A percentile compares a stretch with the other conserved stretches of the same genome.
These are phyloP conservation scores for Xiphorhynchus elegans DNA, from an alignment of 2,113 vertebrate species.

Conservation along the genomic window DNA sequence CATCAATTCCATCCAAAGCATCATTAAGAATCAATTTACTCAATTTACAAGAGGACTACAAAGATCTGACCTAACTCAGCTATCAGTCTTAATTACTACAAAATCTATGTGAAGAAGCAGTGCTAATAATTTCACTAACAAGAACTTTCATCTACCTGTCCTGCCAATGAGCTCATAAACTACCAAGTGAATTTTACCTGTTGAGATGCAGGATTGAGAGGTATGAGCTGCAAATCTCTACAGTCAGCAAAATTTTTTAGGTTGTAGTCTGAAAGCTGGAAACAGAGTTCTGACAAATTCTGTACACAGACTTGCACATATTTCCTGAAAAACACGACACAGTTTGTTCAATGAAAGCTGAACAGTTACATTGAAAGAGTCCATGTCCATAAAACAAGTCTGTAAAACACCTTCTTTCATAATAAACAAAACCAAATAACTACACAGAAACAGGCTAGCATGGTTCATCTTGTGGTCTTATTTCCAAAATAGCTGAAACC, in stretches of 20 bases:
- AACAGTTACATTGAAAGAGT: background rate
- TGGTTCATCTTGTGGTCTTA: background rate
- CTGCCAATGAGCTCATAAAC: background rate
- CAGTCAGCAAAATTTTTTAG: constrained; percentile 74
- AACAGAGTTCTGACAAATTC: constrained; percentile 90
- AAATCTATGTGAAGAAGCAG: background rate
- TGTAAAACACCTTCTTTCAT: background rate
- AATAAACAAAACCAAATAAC: background rate
- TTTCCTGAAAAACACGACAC: constrained; percentile 79
- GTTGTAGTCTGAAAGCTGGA: constrained; percentile 83
- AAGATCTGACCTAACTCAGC: background rate
- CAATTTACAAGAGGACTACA: background rate
- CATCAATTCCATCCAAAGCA: background rate
- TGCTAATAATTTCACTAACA: background rate
- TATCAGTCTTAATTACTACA: background rate
- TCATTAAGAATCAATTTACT: background rate
- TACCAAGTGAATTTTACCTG: constrained; percentile 80
- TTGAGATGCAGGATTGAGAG: constrained; percentile 79
- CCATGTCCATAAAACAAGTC: background rate
- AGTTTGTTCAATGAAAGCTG: background rate
- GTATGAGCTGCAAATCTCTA: constrained; percentile 76
- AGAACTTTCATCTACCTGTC: background rate
- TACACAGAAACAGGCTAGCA: background rate
- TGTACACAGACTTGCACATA: constrained; percentile 93
- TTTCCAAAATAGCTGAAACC: background rate